Conservation (phyloP, 2,888 invertebrate genomes). For the Sabellastarte sp. region DNA sequence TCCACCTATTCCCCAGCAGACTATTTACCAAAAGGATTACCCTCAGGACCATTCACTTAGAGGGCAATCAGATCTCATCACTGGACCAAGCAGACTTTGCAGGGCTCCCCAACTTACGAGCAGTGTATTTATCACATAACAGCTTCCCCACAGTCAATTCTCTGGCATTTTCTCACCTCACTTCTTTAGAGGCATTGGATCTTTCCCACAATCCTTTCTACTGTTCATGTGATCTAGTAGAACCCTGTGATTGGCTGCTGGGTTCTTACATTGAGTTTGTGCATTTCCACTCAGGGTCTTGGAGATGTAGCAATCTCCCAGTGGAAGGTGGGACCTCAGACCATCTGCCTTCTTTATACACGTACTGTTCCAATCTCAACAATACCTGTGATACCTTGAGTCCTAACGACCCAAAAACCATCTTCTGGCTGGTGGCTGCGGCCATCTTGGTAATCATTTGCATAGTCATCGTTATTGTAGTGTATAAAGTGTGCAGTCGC, state of each 20-base stretch:
- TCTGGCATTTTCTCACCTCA: neutral
- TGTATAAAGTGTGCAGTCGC: too few species aligned
- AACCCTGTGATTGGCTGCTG: neutral
- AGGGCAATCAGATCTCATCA: neutral
- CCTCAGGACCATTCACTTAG: neutral
- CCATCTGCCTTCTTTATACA: too few species aligned
- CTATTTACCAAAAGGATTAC: neutral
- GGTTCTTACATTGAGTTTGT: too few species aligned
- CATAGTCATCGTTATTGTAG: too few species aligned
- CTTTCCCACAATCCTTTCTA: neutral
- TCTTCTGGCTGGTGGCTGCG: too few species aligned
- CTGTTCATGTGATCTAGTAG: neutral
- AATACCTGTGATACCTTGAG: too few species aligned
- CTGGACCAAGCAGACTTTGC: constrained; percentile 9
- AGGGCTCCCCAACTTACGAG: constrained; percentile 16
- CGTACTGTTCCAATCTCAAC: too few species aligned
- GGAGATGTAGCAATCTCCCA: too few species aligned
- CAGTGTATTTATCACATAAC: constrained; percentile 13
- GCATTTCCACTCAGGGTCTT: too few species aligned
- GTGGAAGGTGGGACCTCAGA: too few species aligned
- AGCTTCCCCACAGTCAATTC: neutral
- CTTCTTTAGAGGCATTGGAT: neutral
- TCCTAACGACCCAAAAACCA: too few species aligned
- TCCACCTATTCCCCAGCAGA: neutral
- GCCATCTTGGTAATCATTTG: too few species aligned